A percentile compares a stretch with the other conserved stretches of the same genome.
Evolutionary conservation across 2,888 invertebrate species (phyloP).

Genomic region (Nysson spinosus): DNA sequence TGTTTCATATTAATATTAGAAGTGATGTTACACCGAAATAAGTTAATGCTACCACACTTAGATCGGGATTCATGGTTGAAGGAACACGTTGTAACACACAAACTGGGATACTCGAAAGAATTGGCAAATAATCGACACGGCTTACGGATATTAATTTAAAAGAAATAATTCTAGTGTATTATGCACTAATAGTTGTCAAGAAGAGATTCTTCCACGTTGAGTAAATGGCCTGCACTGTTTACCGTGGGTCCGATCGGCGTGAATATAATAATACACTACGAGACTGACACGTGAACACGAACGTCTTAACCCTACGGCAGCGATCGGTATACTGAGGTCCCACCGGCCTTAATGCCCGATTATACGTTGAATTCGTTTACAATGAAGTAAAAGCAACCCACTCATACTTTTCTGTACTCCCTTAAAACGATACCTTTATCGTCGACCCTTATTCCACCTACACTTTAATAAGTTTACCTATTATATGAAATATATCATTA

Average conservation of each 20-base stretch:
- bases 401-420: not conserved
- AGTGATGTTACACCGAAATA: no score
- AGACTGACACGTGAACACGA: slow-evolving; percentile 16
- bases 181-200: no score
- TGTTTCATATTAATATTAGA: no score
- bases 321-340: slow-evolving; percentile 1
- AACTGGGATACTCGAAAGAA: not conserved
- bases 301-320: slow-evolving; percentile 6
- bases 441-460: no score
- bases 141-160: not conserved
- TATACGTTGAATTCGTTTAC: slow-evolving; percentile 17
- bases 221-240: not conserved
- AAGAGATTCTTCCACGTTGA: no score
- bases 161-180: not conserved
- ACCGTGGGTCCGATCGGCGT: not conserved
- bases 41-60: no score
- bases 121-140: not conserved
- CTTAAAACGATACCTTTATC: no score
- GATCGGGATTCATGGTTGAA: no score
- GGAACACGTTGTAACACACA: no score
- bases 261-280: slow-evolving; percentile 3
- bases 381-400: not conserved
- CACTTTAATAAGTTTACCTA: no score
- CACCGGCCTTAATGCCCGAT: slow-evolving; percentile 4
- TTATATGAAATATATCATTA: no score